Conservation (phyloP, 2,888 invertebrate genomes). For the Amphipoea lucens region DNA sequence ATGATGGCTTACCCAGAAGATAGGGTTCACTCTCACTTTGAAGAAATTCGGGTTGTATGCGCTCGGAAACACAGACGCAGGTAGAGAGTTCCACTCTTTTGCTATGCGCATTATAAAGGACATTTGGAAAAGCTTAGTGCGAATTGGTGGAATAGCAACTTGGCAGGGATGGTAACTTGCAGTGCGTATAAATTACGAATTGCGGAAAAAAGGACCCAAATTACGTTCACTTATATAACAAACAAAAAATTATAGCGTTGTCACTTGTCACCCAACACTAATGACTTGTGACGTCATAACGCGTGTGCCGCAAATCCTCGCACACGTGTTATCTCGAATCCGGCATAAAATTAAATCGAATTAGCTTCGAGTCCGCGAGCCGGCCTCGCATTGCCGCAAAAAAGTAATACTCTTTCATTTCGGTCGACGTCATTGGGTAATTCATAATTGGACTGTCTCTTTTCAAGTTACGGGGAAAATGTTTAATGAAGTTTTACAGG, state of each 20-base stretch:
- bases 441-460: slow-evolving; percentile 20
- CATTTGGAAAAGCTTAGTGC: no score
- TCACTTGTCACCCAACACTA: slow-evolving; percentile 38
- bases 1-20: no score
- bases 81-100: no score
- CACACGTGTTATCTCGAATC: slow-evolving; percentile 90
- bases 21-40: no score
- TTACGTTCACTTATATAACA: neutral
- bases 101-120: no score
- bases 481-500: slow-evolving; percentile 5
- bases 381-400: slow-evolving; percentile 14
- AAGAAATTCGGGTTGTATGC: no score
- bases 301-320: slow-evolving; percentile 61
- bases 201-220: neutral
- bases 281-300: slow-evolving; percentile 41
- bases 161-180: no score
- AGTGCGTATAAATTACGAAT: neutral
- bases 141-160: no score
- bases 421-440: slow-evolving; percentile 6
- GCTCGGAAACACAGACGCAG: no score
- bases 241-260: slow-evolving; percentile 13
- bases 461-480: slow-evolving; percentile 16
- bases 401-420: slow-evolving; percentile 22
- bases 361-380: slow-evolving; percentile 79
- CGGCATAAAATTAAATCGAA: slow-evolving; percentile 91